phyloP scores from a whole-genome alignment of 2,888 invertebrate species.

The Siphonodentalium dalli region DNA sequence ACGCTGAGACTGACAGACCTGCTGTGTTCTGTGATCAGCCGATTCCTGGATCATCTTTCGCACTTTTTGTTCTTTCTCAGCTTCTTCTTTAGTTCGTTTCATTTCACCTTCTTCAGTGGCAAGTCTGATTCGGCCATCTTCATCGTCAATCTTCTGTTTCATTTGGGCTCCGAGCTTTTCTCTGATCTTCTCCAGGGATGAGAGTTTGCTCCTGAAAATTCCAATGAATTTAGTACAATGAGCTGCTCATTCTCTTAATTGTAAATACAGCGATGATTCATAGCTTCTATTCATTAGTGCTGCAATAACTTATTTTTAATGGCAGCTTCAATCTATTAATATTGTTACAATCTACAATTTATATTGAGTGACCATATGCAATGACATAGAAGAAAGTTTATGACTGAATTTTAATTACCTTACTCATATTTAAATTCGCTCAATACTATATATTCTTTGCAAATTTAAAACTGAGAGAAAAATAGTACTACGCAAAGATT shows the following conservation, averaged over 20 bases:
- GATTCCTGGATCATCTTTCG: conserved; percentile 42
- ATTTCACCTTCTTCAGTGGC: conserved; percentile 60
- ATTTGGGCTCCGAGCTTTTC: conserved; percentile 59
- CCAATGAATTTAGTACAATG: not conserved
- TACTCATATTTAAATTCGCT: too few species aligned
- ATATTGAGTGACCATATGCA: too few species aligned
- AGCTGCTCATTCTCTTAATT: not conserved
- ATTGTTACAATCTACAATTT: too few species aligned
- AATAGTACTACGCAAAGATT: too few species aligned
- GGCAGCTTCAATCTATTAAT: too few species aligned
- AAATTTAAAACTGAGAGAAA: too few species aligned
- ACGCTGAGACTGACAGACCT: too few species aligned
- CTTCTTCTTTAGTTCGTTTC: conserved; percentile 52
- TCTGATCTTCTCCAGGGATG: conserved; percentile 57
- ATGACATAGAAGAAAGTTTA: not conserved
- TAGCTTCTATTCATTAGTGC: too few species aligned
- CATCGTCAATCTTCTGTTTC: conserved; percentile 59
- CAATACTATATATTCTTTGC: too few species aligned
- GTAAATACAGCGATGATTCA: not conserved
- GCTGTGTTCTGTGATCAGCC: conserved; percentile 52
- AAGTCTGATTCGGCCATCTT: conserved; percentile 56
- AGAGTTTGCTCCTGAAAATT: conserved; percentile 59
- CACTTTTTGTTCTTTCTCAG: conserved; percentile 48
- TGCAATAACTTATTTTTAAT: too few species aligned
- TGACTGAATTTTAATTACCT: too few species aligned